Percentiles rank a stretch among this genome's conserved stretches.
Evolutionary conservation across 2,888 invertebrate genomes (phyloP).

Genomic region (Yponomeuta cagnagella): DNA sequence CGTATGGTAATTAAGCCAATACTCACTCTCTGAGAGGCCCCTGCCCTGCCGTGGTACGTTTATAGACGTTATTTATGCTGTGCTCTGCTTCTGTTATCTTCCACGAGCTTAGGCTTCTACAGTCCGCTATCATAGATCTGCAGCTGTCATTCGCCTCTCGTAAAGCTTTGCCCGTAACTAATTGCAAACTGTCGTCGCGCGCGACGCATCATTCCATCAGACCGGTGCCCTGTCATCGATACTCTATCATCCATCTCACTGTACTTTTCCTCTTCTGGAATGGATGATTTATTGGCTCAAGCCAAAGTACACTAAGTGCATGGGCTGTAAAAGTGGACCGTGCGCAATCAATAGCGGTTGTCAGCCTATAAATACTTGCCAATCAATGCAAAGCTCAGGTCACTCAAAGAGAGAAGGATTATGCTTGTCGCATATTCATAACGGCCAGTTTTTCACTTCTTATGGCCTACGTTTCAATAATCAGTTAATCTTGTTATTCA

Average conservation of each 20-base stretch:
- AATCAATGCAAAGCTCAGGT: no score
- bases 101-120: not conserved
- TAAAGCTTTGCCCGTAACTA: slow-evolving; percentile 18
- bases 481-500: no score
- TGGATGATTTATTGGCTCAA: slow-evolving; percentile 2
- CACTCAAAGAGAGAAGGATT: no score
- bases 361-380: not conserved
- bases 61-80: no score
- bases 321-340: not conserved
- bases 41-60: no score
- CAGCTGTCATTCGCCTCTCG: slow-evolving; percentile 3
- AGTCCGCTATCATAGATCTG: slow-evolving; percentile 14
- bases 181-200: slow-evolving; percentile 20
- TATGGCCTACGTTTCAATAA: no score
- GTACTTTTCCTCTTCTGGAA: not conserved
- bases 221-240: slow-evolving; percentile 19
- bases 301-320: not conserved
- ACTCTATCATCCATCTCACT: slow-evolving; percentile 12
- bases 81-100: not conserved
- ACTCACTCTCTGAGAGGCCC: no score
- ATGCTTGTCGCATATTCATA: no score
- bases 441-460: no score
- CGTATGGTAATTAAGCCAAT: no score
- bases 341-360: not conserved
- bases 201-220: slow-evolving; percentile 19